Percentiles rank a stretch among this genome's conserved stretches.
phyloP scores from a whole-genome alignment of 2,888 invertebrate genomes.

The Hyppa rectilinea region DNA sequence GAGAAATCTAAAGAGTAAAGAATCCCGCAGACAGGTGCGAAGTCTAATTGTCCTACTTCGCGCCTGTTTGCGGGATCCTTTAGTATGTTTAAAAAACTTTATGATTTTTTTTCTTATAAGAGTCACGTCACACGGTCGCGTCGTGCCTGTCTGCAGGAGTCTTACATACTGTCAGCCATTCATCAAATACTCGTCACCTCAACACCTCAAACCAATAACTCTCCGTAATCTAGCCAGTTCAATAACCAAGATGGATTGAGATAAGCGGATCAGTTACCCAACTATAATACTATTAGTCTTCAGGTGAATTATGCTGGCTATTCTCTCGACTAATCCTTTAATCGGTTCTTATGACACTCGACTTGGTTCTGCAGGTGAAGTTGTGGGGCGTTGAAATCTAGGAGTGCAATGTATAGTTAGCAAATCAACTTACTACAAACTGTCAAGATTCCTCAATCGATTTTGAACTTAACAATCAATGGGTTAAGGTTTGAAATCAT shows the following conservation, averaged over 20 bases:
- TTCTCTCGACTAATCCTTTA: slow-evolving; percentile 3
- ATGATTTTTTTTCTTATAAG: no score
- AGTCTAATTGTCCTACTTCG: no score
- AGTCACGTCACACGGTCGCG: no score
- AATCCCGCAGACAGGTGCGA: no score
- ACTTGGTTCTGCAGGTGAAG: neutral
- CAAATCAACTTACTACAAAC: no score
- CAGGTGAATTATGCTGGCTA: neutral
- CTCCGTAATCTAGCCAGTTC: neutral
- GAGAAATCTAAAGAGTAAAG: no score
- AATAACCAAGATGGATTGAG: slow-evolving; percentile 31
- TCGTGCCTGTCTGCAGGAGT: no score
- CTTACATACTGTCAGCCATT: neutral
- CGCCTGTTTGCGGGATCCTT: no score
- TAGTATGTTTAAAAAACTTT: no score
- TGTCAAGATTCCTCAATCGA: no score
- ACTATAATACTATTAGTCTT: slow-evolving; percentile 27
- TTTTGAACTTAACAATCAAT: no score
- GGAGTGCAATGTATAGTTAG: neutral
- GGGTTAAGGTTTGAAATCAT: no score
- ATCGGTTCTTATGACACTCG: neutral
- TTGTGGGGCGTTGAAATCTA: neutral
- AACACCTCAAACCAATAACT: neutral
- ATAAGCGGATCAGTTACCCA: slow-evolving; percentile 42
- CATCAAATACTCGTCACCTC: neutral